These are phyloP conservation scores for Parascotia fuliginaria DNA, from an alignment of 2,888 invertebrate species.

Conservation along the genomic window DNA sequence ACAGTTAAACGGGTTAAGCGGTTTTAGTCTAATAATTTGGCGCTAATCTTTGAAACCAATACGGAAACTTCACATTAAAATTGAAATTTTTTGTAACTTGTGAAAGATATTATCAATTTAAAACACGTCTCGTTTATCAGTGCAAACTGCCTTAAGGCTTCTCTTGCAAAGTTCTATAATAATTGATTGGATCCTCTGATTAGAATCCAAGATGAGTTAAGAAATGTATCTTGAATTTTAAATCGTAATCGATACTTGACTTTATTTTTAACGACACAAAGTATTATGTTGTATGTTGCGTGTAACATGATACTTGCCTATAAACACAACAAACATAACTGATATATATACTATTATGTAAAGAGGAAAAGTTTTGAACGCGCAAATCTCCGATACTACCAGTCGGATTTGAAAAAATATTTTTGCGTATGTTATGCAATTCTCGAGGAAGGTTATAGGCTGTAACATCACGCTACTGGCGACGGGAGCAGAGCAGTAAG, in stretches of 20 bases:
- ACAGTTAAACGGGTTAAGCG: slow-evolving; percentile 42
- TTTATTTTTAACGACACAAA: neutral
- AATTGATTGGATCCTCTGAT: slow-evolving; percentile 34
- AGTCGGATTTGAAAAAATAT: no score
- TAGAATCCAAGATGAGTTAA: slow-evolving; percentile 28
- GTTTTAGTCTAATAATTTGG: slow-evolving; percentile 25
- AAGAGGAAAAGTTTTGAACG: no score
- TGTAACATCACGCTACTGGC: no score
- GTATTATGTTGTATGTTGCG: no score
- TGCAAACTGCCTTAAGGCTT: neutral
- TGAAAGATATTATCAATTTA: slow-evolving; percentile 7
- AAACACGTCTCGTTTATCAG: slow-evolving; percentile 7
- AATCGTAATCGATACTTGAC: slow-evolving; percentile 17
- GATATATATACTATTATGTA: no score
- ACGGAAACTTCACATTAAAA: slow-evolving; percentile 13
- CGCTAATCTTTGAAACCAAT: slow-evolving; percentile 21
- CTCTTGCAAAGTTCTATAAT: slow-evolving; percentile 14
- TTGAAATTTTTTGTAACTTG: slow-evolving; percentile 8
- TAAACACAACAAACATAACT: no score
- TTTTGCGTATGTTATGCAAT: no score
- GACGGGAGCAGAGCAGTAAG: no score
- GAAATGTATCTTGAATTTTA: slow-evolving; percentile 25
- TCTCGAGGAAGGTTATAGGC: no score
- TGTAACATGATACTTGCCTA: no score
- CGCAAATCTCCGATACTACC: no score